phyloP scores from a whole-genome alignment of 2,888 invertebrate species.

The Lepas anatifera region DNA sequence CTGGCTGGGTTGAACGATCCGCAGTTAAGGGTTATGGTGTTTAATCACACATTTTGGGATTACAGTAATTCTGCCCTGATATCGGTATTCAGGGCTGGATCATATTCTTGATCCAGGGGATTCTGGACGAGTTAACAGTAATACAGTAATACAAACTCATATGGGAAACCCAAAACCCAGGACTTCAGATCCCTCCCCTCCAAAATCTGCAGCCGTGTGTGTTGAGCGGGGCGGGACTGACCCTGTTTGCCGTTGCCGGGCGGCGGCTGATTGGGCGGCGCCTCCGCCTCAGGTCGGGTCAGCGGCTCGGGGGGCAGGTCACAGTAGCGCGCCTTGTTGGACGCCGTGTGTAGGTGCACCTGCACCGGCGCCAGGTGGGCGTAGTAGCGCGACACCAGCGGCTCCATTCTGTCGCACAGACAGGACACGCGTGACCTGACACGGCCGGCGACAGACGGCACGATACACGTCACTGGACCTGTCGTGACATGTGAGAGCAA shows the following conservation, averaged over 20 bases:
- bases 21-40: too few species aligned
- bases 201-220: too few species aligned
- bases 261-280: not conserved
- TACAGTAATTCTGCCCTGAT: too few species aligned
- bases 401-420: slow-evolving; percentile 41
- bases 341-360: slow-evolving; percentile 43
- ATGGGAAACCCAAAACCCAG: too few species aligned
- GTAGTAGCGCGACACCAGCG: slow-evolving; percentile 46
- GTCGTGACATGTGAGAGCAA: not conserved
- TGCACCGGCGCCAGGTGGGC: slow-evolving; percentile 45
- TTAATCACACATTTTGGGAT: too few species aligned
- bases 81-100: too few species aligned
- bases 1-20: too few species aligned
- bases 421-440: not conserved
- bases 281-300: not conserved
- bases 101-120: too few species aligned
- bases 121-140: too few species aligned
- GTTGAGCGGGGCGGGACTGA: too few species aligned
- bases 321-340: slow-evolving; percentile 35
- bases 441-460: not conserved
- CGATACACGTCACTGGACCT: not conserved
- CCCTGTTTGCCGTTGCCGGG: not conserved
- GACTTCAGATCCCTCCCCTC: too few species aligned
- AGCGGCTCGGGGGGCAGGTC: slow-evolving; percentile 34
- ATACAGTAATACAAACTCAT: too few species aligned